Conservation (phyloP, 2,888 invertebrate genomes). For the Nasonia oneida region DNA sequence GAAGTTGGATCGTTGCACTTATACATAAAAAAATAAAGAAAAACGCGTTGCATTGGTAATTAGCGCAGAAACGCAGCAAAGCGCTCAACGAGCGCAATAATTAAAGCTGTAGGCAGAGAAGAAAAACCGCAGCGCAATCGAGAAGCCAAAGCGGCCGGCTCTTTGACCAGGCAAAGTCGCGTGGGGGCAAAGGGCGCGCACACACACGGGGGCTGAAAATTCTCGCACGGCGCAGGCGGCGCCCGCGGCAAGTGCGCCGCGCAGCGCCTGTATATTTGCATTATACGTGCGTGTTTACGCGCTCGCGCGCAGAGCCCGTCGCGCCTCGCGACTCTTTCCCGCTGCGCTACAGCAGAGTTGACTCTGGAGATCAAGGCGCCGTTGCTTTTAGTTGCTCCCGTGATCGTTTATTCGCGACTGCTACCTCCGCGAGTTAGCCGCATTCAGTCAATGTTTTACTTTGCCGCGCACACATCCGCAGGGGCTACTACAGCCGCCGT, state of each 20-base stretch:
- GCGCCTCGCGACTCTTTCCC: neutral
- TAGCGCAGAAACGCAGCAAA: too few species aligned
- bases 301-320: neutral
- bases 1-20: too few species aligned
- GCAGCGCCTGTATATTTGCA: neutral
- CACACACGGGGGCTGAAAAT: too few species aligned
- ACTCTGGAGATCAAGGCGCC: constrained; percentile 36
- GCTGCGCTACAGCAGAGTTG: neutral
- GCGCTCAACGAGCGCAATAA: too few species aligned
- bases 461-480: constrained; percentile 45
- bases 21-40: too few species aligned
- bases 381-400: constrained; percentile 51
- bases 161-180: neutral
- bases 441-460: constrained; percentile 62
- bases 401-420: constrained; percentile 61
- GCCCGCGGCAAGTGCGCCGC: neutral
- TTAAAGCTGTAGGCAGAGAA: neutral
- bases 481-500: constrained; percentile 51
- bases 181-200: neutral
- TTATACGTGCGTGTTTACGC: neutral
- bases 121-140: neutral
- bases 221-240: neutral
- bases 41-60: too few species aligned
- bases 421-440: constrained; percentile 32
- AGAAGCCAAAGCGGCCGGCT: neutral